Evolutionary conservation across 64 coral and sea anemone species (phyloP).

Genomic region (Pocillopora damicornis): DNA sequence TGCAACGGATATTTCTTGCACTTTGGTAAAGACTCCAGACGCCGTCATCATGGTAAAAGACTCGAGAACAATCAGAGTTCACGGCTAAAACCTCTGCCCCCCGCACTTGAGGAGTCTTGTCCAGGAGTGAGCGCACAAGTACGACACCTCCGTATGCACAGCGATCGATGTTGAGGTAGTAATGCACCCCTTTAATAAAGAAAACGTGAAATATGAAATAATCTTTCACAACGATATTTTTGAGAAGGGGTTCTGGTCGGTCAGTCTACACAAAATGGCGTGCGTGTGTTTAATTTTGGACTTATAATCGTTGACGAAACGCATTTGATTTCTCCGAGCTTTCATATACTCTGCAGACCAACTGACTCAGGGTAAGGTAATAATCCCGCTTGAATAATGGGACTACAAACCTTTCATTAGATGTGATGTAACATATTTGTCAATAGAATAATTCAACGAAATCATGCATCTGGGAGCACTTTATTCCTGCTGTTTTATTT

Average conservation of each 20-base stretch:
- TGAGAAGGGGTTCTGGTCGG: neutral
- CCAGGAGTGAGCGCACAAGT: constrained; percentile 11
- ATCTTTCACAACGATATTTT: neutral
- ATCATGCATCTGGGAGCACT: no score
- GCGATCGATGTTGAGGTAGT: constrained; percentile 72
- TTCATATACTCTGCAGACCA: no score
- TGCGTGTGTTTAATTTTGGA: no score
- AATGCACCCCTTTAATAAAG: constrained; percentile 51
- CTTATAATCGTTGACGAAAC: no score
- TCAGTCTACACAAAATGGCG: neutral
- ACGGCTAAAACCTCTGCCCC: constrained; percentile 41
- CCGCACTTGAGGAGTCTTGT: constrained; percentile 23
- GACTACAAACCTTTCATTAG: no score
- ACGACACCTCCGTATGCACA: constrained; percentile 65
- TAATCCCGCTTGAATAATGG: no score
- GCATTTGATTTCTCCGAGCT: no score
- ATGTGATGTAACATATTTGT: no score
- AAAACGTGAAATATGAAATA: neutral
- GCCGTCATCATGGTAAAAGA: neutral
- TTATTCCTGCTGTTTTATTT: no score
- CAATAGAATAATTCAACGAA: no score
- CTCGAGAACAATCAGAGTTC: constrained; percentile 14
- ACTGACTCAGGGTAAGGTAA: no score
- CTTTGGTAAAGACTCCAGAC: neutral
- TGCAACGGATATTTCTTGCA: neutral